Evolutionary conservation across 1,140 invertebrate species (phyloP), one percentile per base, ranked within the genome.

Genomic region (Camponotus vicinus): DNA sequence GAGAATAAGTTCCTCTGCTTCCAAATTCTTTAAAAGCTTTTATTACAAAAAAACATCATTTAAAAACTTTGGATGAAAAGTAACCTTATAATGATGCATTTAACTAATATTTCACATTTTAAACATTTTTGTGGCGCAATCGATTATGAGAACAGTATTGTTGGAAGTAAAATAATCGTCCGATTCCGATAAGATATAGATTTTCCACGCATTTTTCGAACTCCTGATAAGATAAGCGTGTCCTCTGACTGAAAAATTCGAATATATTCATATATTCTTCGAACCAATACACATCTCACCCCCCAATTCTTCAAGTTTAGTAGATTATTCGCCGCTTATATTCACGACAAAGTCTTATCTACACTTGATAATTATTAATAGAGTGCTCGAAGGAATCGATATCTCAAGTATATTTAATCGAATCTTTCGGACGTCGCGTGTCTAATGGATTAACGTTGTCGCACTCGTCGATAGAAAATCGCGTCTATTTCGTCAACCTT

Each of bases 381-480:
- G n/a, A 76, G 34, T 59, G 34, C 55, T 61, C 37, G 40, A 42
- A 42, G 21, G 34, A 61, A 42, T 75, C 34, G 21, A 55, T 40
- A 76, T 76, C 55, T 27, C 52, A 13, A 76, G 37, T 61, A 18
- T n/a, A 27, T 34, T 42, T 42, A 61, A 75, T 61, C 71, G 55
- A 75, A 76, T 61, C 37, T 76, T 76, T 76, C 55, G 61, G 18
- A 63, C 32, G n/a, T 15, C 27, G 61, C 42, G 61, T 42, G 34
- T 63, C 40, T 78, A 78, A 78, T 64, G 75, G 75, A 61, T 64
- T 64, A 45, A 32, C 21, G 27, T 32, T 52, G 76, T 66, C 76
- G 27, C n/a, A 66, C 59, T 78, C 76, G 11, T 15, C 76, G 76
- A 32, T 18, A 66, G 32, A 63, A 64, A 64, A 66, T 66, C 76